Conservation (phyloP, 2,113 vertebrate species). For the Nannospalax galili region DNA sequence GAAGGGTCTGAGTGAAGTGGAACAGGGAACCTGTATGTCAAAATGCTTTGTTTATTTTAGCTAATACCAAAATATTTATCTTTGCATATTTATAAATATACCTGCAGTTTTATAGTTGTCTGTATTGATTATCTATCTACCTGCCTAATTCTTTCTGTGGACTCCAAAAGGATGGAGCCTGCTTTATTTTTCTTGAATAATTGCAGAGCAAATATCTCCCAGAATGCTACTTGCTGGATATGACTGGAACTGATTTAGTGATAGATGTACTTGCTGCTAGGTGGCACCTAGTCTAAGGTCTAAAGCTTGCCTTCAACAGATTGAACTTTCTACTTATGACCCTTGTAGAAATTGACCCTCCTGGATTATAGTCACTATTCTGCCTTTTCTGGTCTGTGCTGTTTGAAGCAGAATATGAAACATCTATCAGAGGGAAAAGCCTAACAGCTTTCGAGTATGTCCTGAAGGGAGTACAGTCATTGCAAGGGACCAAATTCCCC, state of each 20-base stretch:
- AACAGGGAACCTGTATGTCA: neutral
- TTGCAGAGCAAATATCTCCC: neutral
- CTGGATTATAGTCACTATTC: neutral
- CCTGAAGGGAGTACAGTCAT: neutral
- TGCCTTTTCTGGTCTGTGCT: neutral
- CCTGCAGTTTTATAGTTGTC: neutral
- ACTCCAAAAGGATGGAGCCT: neutral
- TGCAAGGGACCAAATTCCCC: neutral
- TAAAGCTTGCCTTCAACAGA: neutral
- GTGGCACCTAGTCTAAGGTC: conserved; percentile 64
- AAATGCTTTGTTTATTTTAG: conserved; percentile 15
- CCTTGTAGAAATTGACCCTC: neutral
- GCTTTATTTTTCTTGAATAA: conserved; percentile 19
- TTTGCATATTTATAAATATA: neutral
- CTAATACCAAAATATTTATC: conserved; percentile 27
- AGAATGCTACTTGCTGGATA: neutral
- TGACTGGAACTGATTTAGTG: conserved; percentile 31
- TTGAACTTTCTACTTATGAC: neutral
- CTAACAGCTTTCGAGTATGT: neutral
- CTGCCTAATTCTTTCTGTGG: neutral
- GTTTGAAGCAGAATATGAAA: conserved; percentile 53
- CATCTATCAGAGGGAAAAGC: neutral
- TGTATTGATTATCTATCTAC: neutral
- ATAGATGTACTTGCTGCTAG: conserved; percentile 71
- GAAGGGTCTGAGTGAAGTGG: conserved; percentile 29